phyloP scores from a whole-genome alignment of 1,140 invertebrate genomes.

The Cydia strobilella region DNA sequence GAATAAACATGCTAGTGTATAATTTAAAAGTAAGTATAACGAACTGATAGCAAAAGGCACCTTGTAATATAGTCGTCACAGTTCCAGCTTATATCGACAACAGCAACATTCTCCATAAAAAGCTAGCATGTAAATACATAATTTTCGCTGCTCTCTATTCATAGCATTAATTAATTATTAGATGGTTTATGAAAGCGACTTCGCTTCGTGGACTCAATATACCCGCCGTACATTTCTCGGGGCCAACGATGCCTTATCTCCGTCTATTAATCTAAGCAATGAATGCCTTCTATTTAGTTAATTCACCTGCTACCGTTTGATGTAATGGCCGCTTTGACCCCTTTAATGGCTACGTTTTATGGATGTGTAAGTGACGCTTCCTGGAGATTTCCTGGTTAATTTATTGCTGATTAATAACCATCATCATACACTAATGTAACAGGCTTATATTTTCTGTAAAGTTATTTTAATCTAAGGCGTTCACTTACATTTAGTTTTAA shows the following conservation, averaged over 20 bases:
- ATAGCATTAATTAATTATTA: slow-evolving; percentile 27
- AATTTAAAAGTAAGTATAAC: too few species aligned
- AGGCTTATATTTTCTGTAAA: neutral
- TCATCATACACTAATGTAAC: neutral
- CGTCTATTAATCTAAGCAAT: slow-evolving; percentile 54
- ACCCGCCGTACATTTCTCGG: slow-evolving; percentile 42
- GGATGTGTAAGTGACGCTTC: slow-evolving; percentile 30
- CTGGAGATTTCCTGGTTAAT: slow-evolving; percentile 35
- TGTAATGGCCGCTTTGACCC: slow-evolving; percentile 57
- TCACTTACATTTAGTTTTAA: too few species aligned
- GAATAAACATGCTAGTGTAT: too few species aligned
- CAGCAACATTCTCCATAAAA: neutral
- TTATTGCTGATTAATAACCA: slow-evolving; percentile 32
- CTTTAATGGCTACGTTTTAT: slow-evolving; percentile 39
- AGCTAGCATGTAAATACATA: slow-evolving; percentile 24
- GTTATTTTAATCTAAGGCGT: neutral
- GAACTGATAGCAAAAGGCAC: too few species aligned
- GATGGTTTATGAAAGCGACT: slow-evolving; percentile 15
- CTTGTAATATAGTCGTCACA: too few species aligned
- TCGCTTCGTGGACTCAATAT: slow-evolving; percentile 34
- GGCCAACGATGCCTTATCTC: slow-evolving; percentile 47
- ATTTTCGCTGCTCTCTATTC: slow-evolving; percentile 20
- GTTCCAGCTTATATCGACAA: neutral
- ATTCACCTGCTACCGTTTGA: slow-evolving; percentile 54
- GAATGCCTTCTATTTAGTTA: slow-evolving; percentile 48